Base-by-base conservation (phyloP, 2,113 vertebrate species). In the Cynocephalus volans region DNA sequence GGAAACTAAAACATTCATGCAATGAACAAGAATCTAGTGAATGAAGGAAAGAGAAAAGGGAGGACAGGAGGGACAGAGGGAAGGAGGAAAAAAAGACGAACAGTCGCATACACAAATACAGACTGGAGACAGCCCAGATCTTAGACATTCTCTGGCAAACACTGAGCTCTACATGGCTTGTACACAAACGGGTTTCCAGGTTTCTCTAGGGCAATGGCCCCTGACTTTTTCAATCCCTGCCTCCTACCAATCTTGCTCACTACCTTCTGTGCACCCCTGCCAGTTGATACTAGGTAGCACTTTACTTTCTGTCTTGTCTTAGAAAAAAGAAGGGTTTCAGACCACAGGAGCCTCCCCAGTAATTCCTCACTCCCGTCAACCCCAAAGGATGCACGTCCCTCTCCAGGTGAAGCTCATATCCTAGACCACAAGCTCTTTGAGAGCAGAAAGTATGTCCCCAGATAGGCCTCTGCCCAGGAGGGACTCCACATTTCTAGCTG, bases 291-390 rank as follows among this genome's bases (percentile, higher is more conserved):
- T 48, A 45, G 33, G 45, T 36, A 77, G 62, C 80, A 28, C 23
- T 75, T 69, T 64, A 52, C 41, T 48, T 65, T 50, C 64, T 50
- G 50, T 94, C 36, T 80, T 45, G 0, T n/a, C 93, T 75, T 56
- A 87, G 88, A 54, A 69, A 56, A 93, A 72, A 89, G 45, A 88
- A 93, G 1, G 41, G 80, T 54, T 60, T 94, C 45, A 87, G 85
- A 77, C 60, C 15, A 11, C 82, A 52, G 12, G 52, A 87, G 11
- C 5, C 58, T 85, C 80, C 23, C 24, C 11, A 21, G 65, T 58
- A 70, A 67, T 82, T 94, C 72, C 26, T 88, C 24, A 70, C 15
- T 15, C 3, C 0, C 9, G 19, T 23, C 9, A 75, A 77, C 11
- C 41, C 28, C 0, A 73, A 84, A 89, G 23, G 64, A 90, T 48